Percentiles rank a stretch among this genome's conserved stretches.
Conservation (phyloP, 2,888 invertebrate species). For the Crematogaster levior region DNA sequence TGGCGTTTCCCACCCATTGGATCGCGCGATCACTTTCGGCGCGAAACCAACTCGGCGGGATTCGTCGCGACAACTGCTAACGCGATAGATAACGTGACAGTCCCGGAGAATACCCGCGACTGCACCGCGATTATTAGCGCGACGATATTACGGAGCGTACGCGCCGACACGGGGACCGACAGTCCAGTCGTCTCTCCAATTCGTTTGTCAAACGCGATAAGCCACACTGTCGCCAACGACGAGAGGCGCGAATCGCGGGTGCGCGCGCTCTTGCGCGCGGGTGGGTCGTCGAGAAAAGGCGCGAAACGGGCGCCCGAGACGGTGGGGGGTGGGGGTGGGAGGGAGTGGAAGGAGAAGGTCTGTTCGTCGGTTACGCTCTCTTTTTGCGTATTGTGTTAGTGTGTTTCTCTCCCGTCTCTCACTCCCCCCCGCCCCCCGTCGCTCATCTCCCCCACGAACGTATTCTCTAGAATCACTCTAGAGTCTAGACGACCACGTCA, state of each 20-base stretch:
- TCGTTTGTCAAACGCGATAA: slow-evolving; percentile 16
- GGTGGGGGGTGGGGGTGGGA: neutral
- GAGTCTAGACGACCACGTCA: too few species aligned
- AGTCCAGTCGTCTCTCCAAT: neutral
- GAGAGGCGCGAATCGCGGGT: slow-evolving; percentile 32
- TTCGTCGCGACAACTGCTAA: too few species aligned
- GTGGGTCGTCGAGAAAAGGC: slow-evolving; percentile 19
- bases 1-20: neutral
- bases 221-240: slow-evolving; percentile 1
- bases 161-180: slow-evolving; percentile 23
- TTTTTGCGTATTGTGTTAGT: too few species aligned
- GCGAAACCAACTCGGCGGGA: neutral
- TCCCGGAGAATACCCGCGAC: too few species aligned
- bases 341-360: neutral
- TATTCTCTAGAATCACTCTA: too few species aligned
- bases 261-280: slow-evolving; percentile 12
- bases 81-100: too few species aligned
- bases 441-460: too few species aligned
- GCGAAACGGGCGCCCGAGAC: slow-evolving; percentile 6
- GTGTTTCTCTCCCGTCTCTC: neutral
- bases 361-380: neutral
- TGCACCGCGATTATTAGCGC: neutral
- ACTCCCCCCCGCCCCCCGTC: too few species aligned
- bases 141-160: neutral
- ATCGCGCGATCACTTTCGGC: slow-evolving; percentile 2